These are phyloP conservation scores for Drosophila nr. medialis DNA, from an alignment of 2,888 invertebrate species.

Conservation along the genomic window DNA sequence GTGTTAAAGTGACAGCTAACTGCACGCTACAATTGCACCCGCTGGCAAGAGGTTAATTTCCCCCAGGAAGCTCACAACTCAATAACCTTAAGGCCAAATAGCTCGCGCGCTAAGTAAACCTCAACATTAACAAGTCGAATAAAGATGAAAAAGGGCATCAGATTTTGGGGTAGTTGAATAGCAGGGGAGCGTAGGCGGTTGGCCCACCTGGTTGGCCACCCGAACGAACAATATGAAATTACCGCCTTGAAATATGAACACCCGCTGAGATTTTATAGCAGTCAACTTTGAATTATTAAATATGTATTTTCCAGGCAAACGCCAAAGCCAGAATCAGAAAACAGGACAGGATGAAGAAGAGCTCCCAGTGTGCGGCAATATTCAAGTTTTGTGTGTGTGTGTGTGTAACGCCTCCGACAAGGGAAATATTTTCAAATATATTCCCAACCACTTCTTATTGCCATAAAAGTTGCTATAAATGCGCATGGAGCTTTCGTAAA, in stretches of 20 bases:
- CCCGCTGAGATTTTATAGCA: slow-evolving; percentile 78
- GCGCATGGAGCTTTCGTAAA: slow-evolving; percentile 36
- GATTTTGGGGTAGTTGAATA: slow-evolving; percentile 3
- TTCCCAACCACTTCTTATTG: slow-evolving; percentile 8
- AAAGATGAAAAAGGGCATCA: slow-evolving; percentile 47
- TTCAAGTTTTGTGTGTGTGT: slow-evolving; percentile 23
- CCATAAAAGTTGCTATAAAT: slow-evolving; percentile 44
- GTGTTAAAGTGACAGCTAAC: slow-evolving; percentile 31
- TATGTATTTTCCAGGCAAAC: slow-evolving; percentile 65
- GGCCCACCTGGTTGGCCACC: slow-evolving; percentile 53
- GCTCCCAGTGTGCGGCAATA: slow-evolving; percentile 26
- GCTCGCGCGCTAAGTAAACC: slow-evolving; percentile 74
- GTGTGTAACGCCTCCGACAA: background rate
- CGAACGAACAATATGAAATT: slow-evolving; percentile 70
- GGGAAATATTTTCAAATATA: slow-evolving; percentile 26
- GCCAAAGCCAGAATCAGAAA: slow-evolving; percentile 62
- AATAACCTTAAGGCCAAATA: slow-evolving; percentile 72
- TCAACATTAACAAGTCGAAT: slow-evolving; percentile 65
- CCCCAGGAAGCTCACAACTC: slow-evolving; percentile 73
- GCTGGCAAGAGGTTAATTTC: slow-evolving; percentile 75
- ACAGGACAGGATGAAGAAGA: slow-evolving; percentile 1
- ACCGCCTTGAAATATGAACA: slow-evolving; percentile 69
- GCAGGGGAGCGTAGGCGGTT: background rate
- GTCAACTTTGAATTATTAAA: slow-evolving; percentile 79
- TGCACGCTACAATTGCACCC: slow-evolving; percentile 53